Base-by-base conservation (phyloP, 2,888 invertebrate species). In the Agonopterix alstromeriana region DNA sequence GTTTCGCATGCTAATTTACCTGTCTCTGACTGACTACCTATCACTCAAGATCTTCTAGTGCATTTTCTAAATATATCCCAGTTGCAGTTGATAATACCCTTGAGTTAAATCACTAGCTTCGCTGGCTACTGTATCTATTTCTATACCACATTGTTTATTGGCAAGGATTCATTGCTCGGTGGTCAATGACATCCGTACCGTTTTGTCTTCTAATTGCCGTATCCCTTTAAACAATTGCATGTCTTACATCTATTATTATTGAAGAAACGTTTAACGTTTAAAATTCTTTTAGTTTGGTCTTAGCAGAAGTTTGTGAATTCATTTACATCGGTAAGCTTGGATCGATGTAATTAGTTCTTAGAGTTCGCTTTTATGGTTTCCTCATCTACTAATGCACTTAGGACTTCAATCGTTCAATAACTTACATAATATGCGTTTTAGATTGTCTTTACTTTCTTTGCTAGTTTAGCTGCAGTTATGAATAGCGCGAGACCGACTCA, bases 121-220 rank as follows among this genome's bases (percentile, higher is more conserved):
- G 27, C 27, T 27, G 27, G 27, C 40, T 48, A 43, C 40, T 17
- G 52, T 42, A 46, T 48, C 53, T 55, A 55, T 55, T 57, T 53
- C 50, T 55, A 53, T 47, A 49, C 42, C 49, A 43, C 48, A 53
- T 54, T 56, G 54, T 54, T 51, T 56, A 55, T 58, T 58, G 53
- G 50, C 38, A 47, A 59, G 56, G 46, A 42, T 62, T 60, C 61
- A 60, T 64, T 61, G 57, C 60, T 52, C 56, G 47, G 57, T 70
- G 76, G 76, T 76, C 77, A 79, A 68, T 68, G 77, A 77, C 77
- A 61, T 38, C 59, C 57, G 49, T 50, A 47, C 57, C 48, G 62
- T 67, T 70, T 68, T 65, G 61, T 65, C 60, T 64, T 60, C 53
- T 61, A 64, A 65, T 68, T 71, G 62, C 63, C 58, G 55, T 59